A percentile compares a stretch with the other conserved stretches of the same genome.
Evolutionary conservation across 1,140 invertebrate species (phyloP).

Genomic region (Apolygus lucorum): DNA sequence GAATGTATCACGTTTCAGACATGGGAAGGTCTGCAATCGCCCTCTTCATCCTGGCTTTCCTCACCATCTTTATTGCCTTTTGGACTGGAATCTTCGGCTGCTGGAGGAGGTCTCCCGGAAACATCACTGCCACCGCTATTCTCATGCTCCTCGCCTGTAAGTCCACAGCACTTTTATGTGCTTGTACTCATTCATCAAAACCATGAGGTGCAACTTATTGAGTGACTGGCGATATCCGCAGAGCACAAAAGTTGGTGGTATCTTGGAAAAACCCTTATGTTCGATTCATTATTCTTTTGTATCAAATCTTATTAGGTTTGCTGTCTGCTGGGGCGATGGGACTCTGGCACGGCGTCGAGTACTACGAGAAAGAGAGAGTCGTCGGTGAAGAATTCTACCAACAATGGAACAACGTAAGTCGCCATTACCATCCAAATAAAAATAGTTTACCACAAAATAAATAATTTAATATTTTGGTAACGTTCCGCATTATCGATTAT

Average conservation of each 20-base stretch:
- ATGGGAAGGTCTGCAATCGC: conserved; percentile 87
- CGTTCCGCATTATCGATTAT: too few relatives aligned
- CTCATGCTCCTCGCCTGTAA: conserved; percentile 81
- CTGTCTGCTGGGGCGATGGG: conserved; percentile 86
- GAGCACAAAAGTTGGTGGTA: too few relatives aligned
- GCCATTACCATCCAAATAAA: background rate
- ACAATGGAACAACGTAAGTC: conserved; percentile 75
- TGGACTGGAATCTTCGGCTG: conserved; percentile 88
- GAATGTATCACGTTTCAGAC: conserved; percentile 54
- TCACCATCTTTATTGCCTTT: conserved; percentile 83
- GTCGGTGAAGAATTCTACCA: conserved; percentile 83
- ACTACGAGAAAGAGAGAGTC: conserved; percentile 88
- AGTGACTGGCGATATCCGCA: too few relatives aligned
- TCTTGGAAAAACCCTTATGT: too few relatives aligned
- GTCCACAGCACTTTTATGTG: conserved; percentile 71
- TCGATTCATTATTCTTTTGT: too few relatives aligned
- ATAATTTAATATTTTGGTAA: too few relatives aligned
- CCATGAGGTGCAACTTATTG: too few relatives aligned
- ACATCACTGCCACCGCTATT: conserved; percentile 86
- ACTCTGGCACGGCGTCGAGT: conserved; percentile 89
- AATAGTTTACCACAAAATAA: too few relatives aligned
- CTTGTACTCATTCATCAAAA: too few relatives aligned
- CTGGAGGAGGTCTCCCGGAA: conserved; percentile 84
- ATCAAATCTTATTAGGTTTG: too few relatives aligned
- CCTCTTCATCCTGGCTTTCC: conserved; percentile 80